Evolutionary conservation across 2,113 vertebrate genomes (phyloP).

Genomic region (Charina bottae): DNA sequence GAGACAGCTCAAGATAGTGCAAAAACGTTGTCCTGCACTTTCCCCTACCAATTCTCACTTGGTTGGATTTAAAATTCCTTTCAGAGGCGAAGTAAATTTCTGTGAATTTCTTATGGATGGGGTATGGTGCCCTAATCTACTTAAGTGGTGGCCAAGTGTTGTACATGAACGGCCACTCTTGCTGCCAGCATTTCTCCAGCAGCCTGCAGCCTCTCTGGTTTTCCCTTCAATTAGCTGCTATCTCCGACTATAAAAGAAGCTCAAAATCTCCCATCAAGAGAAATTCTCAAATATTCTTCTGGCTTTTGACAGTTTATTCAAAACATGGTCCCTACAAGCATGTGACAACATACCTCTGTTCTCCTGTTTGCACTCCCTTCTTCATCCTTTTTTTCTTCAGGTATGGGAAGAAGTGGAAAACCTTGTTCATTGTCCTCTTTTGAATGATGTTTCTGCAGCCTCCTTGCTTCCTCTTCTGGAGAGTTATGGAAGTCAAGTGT

Average conservation of each 20-base stretch:
- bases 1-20: neutral
- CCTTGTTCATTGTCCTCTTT: constrained; percentile 76
- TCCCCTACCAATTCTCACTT: neutral
- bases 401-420: constrained; percentile 75
- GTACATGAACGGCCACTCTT: neutral
- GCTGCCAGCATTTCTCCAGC: neutral
- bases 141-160: neutral
- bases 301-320: neutral
- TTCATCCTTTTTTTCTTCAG: constrained; percentile 86
- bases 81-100: neutral
- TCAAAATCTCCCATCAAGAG: neutral
- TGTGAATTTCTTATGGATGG: neutral
- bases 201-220: neutral
- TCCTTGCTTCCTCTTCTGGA: constrained; percentile 48
- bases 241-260: neutral
- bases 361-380: constrained; percentile 91
- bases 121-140: neutral
- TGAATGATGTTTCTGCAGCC: constrained; percentile 77
- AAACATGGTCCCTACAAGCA: neutral
- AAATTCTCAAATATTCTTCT: neutral
- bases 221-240: neutral
- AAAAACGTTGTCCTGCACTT: neutral
- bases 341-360: constrained; percentile 78
- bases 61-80: neutral
- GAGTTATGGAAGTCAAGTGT: constrained; percentile 58